Evolutionary conservation across 2,113 vertebrate species (phyloP).

Genomic region (Ophthalmolycus amberensis): DNA sequence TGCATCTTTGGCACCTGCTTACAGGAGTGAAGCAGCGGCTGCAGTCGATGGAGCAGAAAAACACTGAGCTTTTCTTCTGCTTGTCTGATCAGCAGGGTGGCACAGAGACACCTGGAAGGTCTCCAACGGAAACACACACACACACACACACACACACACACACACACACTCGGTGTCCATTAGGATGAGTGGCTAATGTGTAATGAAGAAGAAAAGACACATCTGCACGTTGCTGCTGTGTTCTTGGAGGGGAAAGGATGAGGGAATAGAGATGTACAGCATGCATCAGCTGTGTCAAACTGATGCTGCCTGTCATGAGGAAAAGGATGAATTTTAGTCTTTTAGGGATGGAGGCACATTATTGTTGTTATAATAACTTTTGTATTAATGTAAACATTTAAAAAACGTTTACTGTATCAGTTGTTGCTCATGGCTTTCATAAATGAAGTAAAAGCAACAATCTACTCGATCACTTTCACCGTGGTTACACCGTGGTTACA

Average conservation of each 20-base stretch:
- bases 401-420: not conserved
- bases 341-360: not conserved
- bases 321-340: not conserved
- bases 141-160: constrained; percentile 29
- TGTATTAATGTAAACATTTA: not conserved
- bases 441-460: not conserved
- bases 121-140: constrained; percentile 72
- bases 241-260: constrained; percentile 43
- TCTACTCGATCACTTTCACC: not conserved
- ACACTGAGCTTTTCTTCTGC: constrained; percentile 86
- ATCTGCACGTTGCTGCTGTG: constrained; percentile 72
- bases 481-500: too few species aligned
- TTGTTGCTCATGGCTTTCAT: not conserved
- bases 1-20: constrained; percentile 73
- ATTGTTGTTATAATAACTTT: not conserved
- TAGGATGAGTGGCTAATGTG: constrained; percentile 72
- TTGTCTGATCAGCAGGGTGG: constrained; percentile 79
- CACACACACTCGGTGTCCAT: constrained; percentile 17
- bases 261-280: constrained; percentile 17
- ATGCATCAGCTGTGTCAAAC: constrained; percentile 21
- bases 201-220: constrained; percentile 82
- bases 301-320: not conserved
- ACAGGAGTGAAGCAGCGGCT: constrained; percentile 83
- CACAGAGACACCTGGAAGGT: constrained; percentile 79
- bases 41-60: constrained; percentile 87